phyloP scores from a whole-genome alignment of 2,113 vertebrate species.

The Peromyscus maniculatus region DNA sequence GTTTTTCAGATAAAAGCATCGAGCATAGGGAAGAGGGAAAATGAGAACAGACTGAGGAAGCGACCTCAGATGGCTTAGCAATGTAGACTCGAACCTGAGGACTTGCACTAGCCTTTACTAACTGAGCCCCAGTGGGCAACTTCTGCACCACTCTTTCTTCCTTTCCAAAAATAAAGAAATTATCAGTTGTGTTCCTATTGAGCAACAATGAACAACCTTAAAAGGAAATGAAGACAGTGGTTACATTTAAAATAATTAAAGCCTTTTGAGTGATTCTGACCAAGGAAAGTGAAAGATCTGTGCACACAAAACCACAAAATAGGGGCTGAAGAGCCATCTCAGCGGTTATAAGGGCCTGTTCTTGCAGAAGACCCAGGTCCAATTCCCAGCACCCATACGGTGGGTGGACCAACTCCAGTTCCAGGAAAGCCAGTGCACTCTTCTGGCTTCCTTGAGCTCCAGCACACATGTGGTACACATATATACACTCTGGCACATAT shows the following conservation, averaged over 20 bases:
- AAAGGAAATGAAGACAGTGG: conserved; percentile 23
- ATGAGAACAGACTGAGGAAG: not conserved
- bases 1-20: conserved; percentile 46
- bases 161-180: conserved; percentile 23
- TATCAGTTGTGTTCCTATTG: not conserved
- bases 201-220: not conserved
- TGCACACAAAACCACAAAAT: conserved; percentile 25
- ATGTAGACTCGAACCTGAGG: not conserved
- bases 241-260: conserved; percentile 39
- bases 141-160: conserved; percentile 25
- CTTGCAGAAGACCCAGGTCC: not conserved
- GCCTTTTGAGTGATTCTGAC: conserved; percentile 35
- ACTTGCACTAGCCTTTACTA: not conserved
- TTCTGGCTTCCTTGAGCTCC: not conserved
- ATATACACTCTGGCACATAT: not conserved
- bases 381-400: not conserved
- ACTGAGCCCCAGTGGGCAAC: not conserved
- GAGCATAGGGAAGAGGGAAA: not conserved
- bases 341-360: not conserved
- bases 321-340: no score
- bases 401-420: not conserved
- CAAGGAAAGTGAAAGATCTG: conserved; percentile 22
- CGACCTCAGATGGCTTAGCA: not conserved
- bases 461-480: not conserved
- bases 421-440: not conserved